These are phyloP conservation scores for Thrips palmi DNA, from an alignment of 1,140 invertebrate genomes.

Conservation along the genomic window DNA sequence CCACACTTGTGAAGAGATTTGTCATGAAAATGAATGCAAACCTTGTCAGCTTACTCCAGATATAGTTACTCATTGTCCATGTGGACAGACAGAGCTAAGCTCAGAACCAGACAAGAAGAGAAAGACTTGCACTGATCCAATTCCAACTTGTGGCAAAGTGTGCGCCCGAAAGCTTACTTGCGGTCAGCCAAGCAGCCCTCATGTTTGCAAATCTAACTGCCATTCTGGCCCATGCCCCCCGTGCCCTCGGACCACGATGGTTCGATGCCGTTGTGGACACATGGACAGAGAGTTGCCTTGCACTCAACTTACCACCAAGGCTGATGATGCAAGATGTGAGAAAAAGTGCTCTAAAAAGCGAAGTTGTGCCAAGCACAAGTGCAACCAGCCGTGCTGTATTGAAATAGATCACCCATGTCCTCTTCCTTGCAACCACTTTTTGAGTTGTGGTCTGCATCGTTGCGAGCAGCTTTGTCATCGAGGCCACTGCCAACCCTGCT, in stretches of 20 bases:
- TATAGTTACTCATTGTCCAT: conserved; percentile 58
- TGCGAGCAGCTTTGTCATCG: conserved; percentile 79
- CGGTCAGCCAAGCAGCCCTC: conserved; percentile 51
- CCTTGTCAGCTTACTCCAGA: conserved; percentile 42
- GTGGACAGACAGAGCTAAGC: conserved; percentile 47
- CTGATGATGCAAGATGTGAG: conserved; percentile 60
- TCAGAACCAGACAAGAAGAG: conserved; percentile 25
- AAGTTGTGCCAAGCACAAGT: conserved; percentile 76
- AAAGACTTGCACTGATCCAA: conserved; percentile 59
- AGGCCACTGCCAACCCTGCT: conserved; percentile 70
- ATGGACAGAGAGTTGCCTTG: conserved; percentile 70
- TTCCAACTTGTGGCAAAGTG: conserved; percentile 63
- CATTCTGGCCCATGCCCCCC: conserved; percentile 67
- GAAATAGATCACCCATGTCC: conserved; percentile 72
- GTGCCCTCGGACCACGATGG: conserved; percentile 55
- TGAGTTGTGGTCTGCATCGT: conserved; percentile 71
- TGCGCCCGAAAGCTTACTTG: conserved; percentile 67
- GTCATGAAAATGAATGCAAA: conserved; percentile 39
- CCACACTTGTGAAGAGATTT: conserved; percentile 52
- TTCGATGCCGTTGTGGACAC: conserved; percentile 82
- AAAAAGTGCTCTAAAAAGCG: conserved; percentile 77
- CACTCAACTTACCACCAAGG: conserved; percentile 41
- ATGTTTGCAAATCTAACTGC: conserved; percentile 54
- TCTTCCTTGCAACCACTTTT: conserved; percentile 55
- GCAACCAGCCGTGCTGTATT: conserved; percentile 70